phyloP scores from a whole-genome alignment of 1,140 invertebrate genomes.

The Berghia stephanieae region DNA sequence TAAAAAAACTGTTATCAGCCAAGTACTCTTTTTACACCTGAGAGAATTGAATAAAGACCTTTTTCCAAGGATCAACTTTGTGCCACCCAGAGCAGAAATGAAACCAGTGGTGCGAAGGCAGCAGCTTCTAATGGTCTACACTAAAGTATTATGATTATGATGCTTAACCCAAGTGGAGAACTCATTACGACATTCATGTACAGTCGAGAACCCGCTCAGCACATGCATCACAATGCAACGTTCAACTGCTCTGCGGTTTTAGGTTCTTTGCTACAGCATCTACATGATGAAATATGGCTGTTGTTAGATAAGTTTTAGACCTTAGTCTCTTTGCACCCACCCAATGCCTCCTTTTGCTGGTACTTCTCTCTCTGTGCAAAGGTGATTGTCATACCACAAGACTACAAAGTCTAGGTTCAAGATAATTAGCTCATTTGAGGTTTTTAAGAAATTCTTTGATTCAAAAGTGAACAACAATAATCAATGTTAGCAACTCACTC shows the following conservation, averaged over 20 bases:
- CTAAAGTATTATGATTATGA: no score
- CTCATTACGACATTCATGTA: background rate
- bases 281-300: background rate
- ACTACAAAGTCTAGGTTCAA: background rate
- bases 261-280: background rate
- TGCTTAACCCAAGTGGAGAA: no score
- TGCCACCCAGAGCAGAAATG: no score
- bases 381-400: background rate
- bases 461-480: background rate
- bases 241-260: background rate
- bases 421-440: background rate
- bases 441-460: constrained; percentile 8
- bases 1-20: no score
- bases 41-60: no score
- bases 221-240: background rate
- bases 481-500: constrained; percentile 16
- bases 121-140: no score
- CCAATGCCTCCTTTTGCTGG: background rate
- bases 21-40: no score
- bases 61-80: no score
- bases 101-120: no score
- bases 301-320: background rate
- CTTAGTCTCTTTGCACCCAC: background rate
- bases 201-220: background rate
- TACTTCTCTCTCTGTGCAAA: background rate